These are phyloP conservation scores for Tetragonula clypearis DNA, from an alignment of 1,140 invertebrate species.

Conservation along the genomic window DNA sequence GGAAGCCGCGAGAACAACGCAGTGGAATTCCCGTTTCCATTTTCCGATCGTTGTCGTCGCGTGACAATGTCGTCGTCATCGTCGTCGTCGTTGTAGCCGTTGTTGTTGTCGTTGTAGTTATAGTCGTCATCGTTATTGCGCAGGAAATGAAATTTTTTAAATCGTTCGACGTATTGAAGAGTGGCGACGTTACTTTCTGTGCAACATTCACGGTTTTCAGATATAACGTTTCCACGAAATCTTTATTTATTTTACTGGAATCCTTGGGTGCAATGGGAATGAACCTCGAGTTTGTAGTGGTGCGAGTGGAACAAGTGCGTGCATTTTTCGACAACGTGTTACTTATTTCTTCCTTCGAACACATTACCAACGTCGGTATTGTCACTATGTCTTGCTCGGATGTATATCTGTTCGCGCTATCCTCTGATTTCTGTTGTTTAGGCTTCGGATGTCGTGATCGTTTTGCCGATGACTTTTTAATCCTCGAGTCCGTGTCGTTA, in stretches of 20 bases:
- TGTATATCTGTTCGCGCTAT: background rate
- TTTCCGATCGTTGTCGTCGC: background rate
- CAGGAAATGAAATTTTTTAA: background rate
- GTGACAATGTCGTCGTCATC: background rate
- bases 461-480: constrained; percentile 46
- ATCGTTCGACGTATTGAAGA: background rate
- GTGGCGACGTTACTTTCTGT: constrained; percentile 40
- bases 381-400: constrained; percentile 59
- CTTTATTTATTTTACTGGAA: background rate
- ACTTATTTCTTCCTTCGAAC: constrained; percentile 70
- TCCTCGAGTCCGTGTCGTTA: constrained; percentile 35
- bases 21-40: background rate
- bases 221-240: constrained; percentile 58
- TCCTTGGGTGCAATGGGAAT: constrained; percentile 74
- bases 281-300: constrained; percentile 55
- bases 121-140: background rate
- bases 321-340: constrained; percentile 47
- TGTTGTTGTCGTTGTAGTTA: background rate
- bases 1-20: background rate
- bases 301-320: background rate
- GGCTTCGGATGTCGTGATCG: constrained; percentile 33
- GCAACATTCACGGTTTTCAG: constrained; percentile 70
- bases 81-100: background rate
- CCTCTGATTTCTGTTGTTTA: constrained; percentile 21
- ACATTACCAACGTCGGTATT: constrained; percentile 74